These are phyloP conservation scores for Catagonus wagneri DNA, from an alignment of 2,113 vertebrate species.

Conservation along the genomic window DNA sequence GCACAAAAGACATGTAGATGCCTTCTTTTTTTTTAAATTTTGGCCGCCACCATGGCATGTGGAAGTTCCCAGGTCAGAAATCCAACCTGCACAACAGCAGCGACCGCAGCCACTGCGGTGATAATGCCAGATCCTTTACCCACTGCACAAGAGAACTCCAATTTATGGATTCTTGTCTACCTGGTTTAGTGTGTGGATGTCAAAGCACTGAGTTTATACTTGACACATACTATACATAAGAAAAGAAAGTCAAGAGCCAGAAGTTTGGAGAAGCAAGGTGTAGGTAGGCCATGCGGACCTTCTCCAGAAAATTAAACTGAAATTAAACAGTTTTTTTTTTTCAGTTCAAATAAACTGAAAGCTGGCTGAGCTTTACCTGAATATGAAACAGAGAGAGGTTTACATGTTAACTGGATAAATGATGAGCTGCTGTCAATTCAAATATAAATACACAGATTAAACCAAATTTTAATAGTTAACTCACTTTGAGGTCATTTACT, in stretches of 20 bases:
- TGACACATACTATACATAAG: not conserved
- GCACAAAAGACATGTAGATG: not conserved
- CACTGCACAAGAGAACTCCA: too few species aligned
- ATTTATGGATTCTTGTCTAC: not conserved
- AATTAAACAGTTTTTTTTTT: not conserved
- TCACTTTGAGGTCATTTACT: not conserved
- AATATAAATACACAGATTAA: constrained; percentile 31
- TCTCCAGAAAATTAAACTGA: not conserved
- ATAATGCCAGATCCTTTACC: too few species aligned
- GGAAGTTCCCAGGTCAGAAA: too few species aligned
- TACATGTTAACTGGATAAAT: constrained; percentile 7
- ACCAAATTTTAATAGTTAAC: not conserved
- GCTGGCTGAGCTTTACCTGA: constrained; percentile 29
- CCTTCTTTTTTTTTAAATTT: too few species aligned
- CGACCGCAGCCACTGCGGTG: too few species aligned
- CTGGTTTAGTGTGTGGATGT: not conserved
- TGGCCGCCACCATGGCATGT: too few species aligned
- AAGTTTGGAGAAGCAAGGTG: not conserved
- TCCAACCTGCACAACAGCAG: too few species aligned
- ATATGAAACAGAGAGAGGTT: not conserved
- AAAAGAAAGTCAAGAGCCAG: constrained; percentile 41
- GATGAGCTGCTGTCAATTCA: not conserved
- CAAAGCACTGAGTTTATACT: not conserved
- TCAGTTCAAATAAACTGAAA: constrained; percentile 4
- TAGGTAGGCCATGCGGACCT: not conserved